A percentile compares a stretch with the other conserved stretches of the same genome.
Evolutionary conservation across 2,797 vertebrate species (phyloP).

Genomic region (Cirrhinus mrigala): DNA sequence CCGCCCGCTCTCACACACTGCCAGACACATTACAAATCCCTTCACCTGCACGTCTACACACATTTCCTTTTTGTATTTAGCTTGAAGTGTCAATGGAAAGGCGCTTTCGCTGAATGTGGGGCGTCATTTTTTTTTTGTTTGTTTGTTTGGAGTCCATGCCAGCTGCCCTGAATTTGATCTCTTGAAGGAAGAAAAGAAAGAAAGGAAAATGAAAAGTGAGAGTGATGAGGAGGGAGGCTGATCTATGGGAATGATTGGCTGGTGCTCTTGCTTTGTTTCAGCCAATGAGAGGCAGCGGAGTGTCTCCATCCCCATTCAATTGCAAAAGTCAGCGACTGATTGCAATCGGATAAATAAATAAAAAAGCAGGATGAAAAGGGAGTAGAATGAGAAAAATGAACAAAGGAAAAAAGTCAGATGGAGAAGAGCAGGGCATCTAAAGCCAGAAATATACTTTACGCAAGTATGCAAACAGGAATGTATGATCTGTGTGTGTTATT

Average conservation of each 20-base stretch:
- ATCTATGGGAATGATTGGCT: conserved; percentile 34
- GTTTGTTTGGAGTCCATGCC: conserved; percentile 81
- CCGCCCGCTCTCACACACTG: conserved; percentile 39
- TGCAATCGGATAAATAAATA: conserved; percentile 63
- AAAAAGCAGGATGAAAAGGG: conserved; percentile 69
- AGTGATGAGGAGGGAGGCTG: conserved; percentile 30
- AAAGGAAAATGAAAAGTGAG: conserved; percentile 48
- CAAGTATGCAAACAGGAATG: conserved; percentile 29
- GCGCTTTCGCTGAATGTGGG: conserved; percentile 70
- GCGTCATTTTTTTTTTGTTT: conserved; percentile 58
- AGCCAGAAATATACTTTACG: conserved; percentile 47
- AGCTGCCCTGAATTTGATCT: conserved; percentile 84
- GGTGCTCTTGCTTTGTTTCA: conserved; percentile 1
- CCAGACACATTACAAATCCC: conserved; percentile 43
- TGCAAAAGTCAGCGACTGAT: conserved; percentile 38
- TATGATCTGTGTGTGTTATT: background rate
- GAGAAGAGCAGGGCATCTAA: conserved; percentile 36
- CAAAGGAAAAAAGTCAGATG: conserved; percentile 61
- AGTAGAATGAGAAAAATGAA: conserved; percentile 66
- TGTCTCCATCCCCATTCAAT: conserved; percentile 33
- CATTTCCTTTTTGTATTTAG: conserved; percentile 45
- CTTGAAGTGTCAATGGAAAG: conserved; percentile 74
- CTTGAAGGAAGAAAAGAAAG: conserved; percentile 70
- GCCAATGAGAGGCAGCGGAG: conserved; percentile 39
- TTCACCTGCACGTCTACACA: conserved; percentile 40